These are phyloP conservation scores for Scaptodrosophila lebanonensis DNA, from an alignment of 1,140 invertebrate genomes.

Conservation along the genomic window DNA sequence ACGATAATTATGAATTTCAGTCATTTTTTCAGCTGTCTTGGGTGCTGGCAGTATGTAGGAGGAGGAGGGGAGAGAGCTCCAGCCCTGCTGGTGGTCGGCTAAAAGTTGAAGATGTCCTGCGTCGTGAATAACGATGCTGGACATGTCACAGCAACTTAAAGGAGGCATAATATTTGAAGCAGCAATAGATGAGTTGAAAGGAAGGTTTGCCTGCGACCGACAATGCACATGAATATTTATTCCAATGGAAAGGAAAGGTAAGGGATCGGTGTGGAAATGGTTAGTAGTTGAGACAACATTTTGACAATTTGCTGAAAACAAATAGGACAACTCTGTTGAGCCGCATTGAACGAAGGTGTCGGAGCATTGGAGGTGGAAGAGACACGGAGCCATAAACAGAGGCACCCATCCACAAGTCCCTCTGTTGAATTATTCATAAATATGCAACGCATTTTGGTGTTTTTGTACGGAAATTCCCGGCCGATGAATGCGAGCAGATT, in stretches of 20 bases:
- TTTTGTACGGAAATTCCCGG: conserved; percentile 12
- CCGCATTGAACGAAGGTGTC: too few relatives aligned
- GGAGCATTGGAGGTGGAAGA: too few relatives aligned
- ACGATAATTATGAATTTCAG: conserved; percentile 54
- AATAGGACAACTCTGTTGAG: too few relatives aligned
- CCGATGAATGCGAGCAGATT: conserved; percentile 26
- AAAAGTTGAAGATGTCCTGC: too few relatives aligned
- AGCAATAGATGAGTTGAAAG: too few relatives aligned
- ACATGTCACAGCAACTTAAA: too few relatives aligned
- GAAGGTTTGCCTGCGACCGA: too few relatives aligned
- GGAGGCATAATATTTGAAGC: too few relatives aligned
- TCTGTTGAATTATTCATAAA: conserved; percentile 32
- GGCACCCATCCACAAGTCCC: conserved; percentile 1
- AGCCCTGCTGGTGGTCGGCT: conserved; percentile 8
- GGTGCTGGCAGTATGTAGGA: too few relatives aligned
- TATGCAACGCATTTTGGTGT: conserved; percentile 12
- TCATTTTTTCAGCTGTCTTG: conserved; percentile 41
- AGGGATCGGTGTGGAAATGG: not conserved
- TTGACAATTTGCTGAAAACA: conserved; percentile 18
- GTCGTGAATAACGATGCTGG: too few relatives aligned
- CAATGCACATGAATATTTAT: conserved; percentile 14
- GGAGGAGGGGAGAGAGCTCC: too few relatives aligned
- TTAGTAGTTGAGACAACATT: not conserved
- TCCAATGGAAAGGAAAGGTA: conserved; percentile 6
- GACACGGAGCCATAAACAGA: not conserved